Conservation (phyloP, 1,140 invertebrate species). For the Orussus abietinus region DNA sequence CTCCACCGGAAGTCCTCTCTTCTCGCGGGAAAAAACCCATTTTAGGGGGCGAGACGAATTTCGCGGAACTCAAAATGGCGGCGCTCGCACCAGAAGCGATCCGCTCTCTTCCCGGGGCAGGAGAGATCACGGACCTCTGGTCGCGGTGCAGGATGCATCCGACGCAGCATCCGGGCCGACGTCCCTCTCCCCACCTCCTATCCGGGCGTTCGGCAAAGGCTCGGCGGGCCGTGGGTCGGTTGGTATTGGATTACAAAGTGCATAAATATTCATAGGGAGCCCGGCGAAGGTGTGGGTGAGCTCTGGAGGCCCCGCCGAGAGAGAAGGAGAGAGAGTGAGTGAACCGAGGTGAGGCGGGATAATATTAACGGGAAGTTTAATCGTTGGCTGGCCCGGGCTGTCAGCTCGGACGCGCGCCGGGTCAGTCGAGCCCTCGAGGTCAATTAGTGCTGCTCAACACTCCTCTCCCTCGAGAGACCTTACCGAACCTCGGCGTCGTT, state of each 20-base stretch:
- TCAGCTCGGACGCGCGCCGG: constrained; percentile 48
- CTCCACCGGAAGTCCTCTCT: too few relatives aligned
- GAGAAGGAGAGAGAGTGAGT: constrained; percentile 17
- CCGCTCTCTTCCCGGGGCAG: too few relatives aligned
- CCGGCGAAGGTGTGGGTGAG: constrained; percentile 27
- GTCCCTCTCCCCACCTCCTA: too few relatives aligned
- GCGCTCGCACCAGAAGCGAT: too few relatives aligned
- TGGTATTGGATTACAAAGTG: constrained; percentile 28
- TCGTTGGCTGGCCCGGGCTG: constrained; percentile 44
- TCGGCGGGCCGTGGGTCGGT: too few relatives aligned
- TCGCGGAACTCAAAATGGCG: too few relatives aligned
- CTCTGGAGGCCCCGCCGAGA: constrained; percentile 9
- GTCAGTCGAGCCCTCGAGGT: constrained; percentile 48
- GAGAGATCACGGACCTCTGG: too few relatives aligned
- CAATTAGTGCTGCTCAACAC: constrained; percentile 52
- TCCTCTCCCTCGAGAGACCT: constrained; percentile 33
- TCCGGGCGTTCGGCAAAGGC: too few relatives aligned
- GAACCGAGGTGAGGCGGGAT: constrained; percentile 30
- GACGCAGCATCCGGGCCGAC: too few relatives aligned
- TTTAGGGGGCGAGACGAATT: too few relatives aligned
- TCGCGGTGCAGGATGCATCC: too few relatives aligned
- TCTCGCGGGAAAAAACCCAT: too few relatives aligned
- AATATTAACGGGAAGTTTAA: constrained; percentile 53
- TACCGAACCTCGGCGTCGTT: constrained; percentile 25
- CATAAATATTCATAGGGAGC: constrained; percentile 42